These are phyloP conservation scores for Seriola quinqueradiata DNA, from an alignment of 2,113 vertebrate genomes.

Conservation along the genomic window DNA sequence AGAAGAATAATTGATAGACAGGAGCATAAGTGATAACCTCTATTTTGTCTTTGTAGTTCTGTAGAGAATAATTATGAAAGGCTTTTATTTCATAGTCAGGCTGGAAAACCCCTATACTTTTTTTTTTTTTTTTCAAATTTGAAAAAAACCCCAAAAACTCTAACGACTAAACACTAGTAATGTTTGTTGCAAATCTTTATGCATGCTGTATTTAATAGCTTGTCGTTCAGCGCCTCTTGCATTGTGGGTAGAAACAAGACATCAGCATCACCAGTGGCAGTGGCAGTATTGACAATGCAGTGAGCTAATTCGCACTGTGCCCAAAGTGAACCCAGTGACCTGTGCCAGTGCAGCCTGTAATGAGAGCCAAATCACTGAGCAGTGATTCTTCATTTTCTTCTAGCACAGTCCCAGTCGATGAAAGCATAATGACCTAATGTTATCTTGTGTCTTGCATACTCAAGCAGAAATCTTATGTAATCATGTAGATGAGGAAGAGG, in stretches of 20 bases:
- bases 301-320: conserved; percentile 45
- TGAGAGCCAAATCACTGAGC: conserved; percentile 50
- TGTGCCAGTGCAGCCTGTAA: conserved; percentile 49
- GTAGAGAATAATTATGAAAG: conserved; percentile 12
- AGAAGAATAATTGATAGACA: conserved; percentile 37
- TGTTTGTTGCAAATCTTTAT: background rate
- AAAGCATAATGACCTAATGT: conserved; percentile 52
- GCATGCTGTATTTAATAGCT: background rate
- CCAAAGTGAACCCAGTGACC: conserved; percentile 66
- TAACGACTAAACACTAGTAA: background rate
- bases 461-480: conserved; percentile 58
- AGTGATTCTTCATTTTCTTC: conserved; percentile 45
- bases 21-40: background rate
- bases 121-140: background rate
- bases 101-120: background rate
- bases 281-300: conserved; percentile 48
- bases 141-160: background rate
- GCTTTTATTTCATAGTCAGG: background rate
- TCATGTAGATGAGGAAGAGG: conserved; percentile 38
- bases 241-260: conserved; percentile 25
- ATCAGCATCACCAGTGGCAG: conserved; percentile 34
- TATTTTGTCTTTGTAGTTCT: conserved; percentile 20
- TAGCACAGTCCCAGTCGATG: conserved; percentile 39
- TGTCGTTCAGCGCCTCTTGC: conserved; percentile 13
- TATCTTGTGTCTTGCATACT: conserved; percentile 37